Evolutionary conservation across 2,797 vertebrate genomes (phyloP).

Genomic region (Serranus cabrilla): DNA sequence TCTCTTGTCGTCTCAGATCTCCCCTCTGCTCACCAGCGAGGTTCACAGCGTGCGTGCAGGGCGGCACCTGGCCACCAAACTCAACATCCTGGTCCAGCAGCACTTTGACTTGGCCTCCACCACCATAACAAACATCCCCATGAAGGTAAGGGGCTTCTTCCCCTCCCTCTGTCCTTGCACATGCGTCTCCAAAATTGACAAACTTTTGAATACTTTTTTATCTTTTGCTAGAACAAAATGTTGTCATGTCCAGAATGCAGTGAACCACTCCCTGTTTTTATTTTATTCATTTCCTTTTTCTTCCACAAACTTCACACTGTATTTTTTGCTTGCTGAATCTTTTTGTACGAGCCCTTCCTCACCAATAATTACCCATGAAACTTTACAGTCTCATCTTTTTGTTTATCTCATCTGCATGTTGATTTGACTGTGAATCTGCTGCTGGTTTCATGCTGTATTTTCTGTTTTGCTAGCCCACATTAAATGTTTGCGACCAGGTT

Average conservation of each 20-base stretch:
- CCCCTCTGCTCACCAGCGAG: conserved; percentile 95
- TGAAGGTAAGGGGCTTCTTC: conserved; percentile 91
- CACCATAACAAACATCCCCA: conserved; percentile 99
- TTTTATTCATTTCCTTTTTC: conserved; percentile 51
- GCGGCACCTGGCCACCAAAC: conserved; percentile 94
- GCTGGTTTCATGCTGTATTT: conserved; percentile 97
- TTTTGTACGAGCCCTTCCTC: conserved; percentile 49
- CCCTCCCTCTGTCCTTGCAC: conserved; percentile 27
- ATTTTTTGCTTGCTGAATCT: conserved; percentile 64
- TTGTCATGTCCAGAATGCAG: conserved; percentile 31
- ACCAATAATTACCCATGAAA: conserved; percentile 42
- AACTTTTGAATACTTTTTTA: conserved; percentile 19
- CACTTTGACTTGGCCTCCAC: conserved; percentile 99
- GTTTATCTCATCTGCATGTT: conserved; percentile 85
- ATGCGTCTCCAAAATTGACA: conserved; percentile 19
- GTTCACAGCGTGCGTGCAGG: conserved; percentile 98
- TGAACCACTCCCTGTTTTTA: conserved; percentile 16
- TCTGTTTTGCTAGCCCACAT: conserved; percentile 99
- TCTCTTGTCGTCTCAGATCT: conserved; percentile 85
- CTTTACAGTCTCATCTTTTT: conserved; percentile 59
- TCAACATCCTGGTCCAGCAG: conserved; percentile 97
- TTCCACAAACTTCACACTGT: conserved; percentile 19
- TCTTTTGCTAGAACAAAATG: conserved; percentile 26
- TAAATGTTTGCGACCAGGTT: conserved; percentile 99
- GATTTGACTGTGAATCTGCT: conserved; percentile 90